Percentiles rank a stretch among this genome's conserved stretches.
Conservation (phyloP, 2,888 invertebrate species). For the Netelia virgata region DNA sequence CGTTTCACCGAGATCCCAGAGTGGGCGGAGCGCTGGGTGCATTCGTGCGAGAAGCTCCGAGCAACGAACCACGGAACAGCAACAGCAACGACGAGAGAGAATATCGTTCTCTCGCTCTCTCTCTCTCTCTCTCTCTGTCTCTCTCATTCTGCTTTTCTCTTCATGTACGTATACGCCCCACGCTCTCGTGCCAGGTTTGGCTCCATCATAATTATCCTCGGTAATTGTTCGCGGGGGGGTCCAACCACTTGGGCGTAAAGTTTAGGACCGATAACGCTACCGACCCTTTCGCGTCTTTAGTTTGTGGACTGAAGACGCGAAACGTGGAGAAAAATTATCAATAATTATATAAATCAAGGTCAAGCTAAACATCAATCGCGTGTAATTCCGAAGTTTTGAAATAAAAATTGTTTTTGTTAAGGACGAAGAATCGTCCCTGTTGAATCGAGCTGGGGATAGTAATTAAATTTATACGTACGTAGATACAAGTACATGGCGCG, state of each 20-base stretch:
- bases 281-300: constrained; percentile 34
- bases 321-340: too few species aligned
- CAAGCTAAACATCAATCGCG: too few species aligned
- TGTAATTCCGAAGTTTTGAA: too few species aligned
- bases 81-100: neutral
- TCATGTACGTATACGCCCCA: neutral
- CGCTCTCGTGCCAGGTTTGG: constrained; percentile 22
- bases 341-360: neutral
- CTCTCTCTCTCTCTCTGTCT: constrained; percentile 5
- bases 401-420: neutral
- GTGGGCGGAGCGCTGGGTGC: neutral
- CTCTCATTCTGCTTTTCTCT: constrained; percentile 19
- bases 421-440: neutral
- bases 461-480: neutral
- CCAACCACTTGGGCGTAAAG: constrained; percentile 73
- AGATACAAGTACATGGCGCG: neutral
- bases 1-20: neutral
- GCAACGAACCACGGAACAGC: constrained; percentile 21
- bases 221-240: constrained; percentile 63
- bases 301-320: neutral
- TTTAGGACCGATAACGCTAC: constrained; percentile 64
- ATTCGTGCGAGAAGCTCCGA: constrained; percentile 44
- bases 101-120: neutral
- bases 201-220: constrained; percentile 63
- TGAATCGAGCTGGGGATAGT: neutral